Percentiles rank a stretch among this genome's conserved stretches.
Evolutionary conservation across 2,888 invertebrate genomes (phyloP).

Genomic region (Nasonia oneida): DNA sequence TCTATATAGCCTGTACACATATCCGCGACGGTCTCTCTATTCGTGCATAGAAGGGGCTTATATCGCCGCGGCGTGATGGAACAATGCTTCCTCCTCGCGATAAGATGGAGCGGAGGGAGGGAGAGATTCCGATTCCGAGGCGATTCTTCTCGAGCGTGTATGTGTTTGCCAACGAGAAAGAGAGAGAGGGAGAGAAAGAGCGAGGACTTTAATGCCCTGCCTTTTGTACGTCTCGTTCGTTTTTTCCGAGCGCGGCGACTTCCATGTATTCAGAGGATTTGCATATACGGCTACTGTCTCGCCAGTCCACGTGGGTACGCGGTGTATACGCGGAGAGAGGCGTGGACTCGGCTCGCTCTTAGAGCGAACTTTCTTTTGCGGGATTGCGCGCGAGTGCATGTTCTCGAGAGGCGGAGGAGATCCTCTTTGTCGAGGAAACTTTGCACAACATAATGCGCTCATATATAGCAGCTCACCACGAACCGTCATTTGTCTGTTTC

Average conservation of each 20-base stretch:
- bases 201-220: background rate
- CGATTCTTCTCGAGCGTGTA: constrained; percentile 38
- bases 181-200: background rate
- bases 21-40: background rate
- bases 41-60: background rate
- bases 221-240: constrained; percentile 11
- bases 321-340: constrained; percentile 2
- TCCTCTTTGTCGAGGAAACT: background rate
- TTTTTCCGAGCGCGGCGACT: constrained; percentile 21
- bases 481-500: background rate
- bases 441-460: background rate
- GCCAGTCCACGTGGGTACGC: background rate
- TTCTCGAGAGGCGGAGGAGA: background rate
- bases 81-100: constrained; percentile 55
- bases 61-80: constrained; percentile 44
- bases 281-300: constrained; percentile 44
- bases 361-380: constrained; percentile 21
- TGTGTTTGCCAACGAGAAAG: background rate
- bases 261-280: constrained; percentile 51
- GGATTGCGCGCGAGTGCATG: background rate
- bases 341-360: constrained; percentile 24
- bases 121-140: constrained; percentile 37
- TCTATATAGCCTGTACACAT: background rate
- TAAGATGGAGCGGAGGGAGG: constrained; percentile 48
- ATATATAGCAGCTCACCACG: too few relatives aligned